Evolutionary conservation across 1,140 invertebrate species (phyloP), one percentile per base, ranked within the genome.

Genomic region (Varroa destructor): DNA sequence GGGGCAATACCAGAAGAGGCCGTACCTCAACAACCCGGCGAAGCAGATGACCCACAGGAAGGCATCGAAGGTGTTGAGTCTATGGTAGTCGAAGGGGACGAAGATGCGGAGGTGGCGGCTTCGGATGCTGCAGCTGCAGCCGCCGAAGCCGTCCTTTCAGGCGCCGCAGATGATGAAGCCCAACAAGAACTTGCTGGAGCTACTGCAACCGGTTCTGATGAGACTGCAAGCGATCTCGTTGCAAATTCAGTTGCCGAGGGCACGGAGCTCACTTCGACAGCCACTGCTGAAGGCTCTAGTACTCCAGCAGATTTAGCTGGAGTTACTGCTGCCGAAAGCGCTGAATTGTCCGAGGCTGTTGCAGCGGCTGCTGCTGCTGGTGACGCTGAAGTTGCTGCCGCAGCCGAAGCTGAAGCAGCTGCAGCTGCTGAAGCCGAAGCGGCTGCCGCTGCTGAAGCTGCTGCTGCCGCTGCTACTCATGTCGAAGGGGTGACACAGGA

Each of bases 1-100:
- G 85, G 85, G 1, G 77, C 86, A 6, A 85, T 85, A 43, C 85
- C 85, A 6, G 85, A 87, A 76, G 85, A 85, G 43, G 85, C 85
- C 14, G 76, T 87, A 0, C 83, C 86, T 43, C 84, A 85, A 75
- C 84, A 84, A 0, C 73, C 73, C 51, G 73, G 73, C 25, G 78
- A 75, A 10, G 46, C 40, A 14, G 46, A 43, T 43, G 55, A 54
- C 51, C 46, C 12, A 72, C 46, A 67, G 40, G 55, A 74, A 14
- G 73, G 72, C 37, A 74, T 75, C 36, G 72, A 71, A 61, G 55
- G 74, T 36, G 54, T 73, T 37, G 64, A 76, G 56, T 71, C 72
- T 51, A 71, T 56, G 40, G 72, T 43, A 42, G 74, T 71, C 14
- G 73, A 71, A 2, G 61, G 43, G 4, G 71, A 72, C 25, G 36